phyloP scores from a whole-genome alignment of 2,113 vertebrate species.

The Lamprologus ornatipinnis region DNA sequence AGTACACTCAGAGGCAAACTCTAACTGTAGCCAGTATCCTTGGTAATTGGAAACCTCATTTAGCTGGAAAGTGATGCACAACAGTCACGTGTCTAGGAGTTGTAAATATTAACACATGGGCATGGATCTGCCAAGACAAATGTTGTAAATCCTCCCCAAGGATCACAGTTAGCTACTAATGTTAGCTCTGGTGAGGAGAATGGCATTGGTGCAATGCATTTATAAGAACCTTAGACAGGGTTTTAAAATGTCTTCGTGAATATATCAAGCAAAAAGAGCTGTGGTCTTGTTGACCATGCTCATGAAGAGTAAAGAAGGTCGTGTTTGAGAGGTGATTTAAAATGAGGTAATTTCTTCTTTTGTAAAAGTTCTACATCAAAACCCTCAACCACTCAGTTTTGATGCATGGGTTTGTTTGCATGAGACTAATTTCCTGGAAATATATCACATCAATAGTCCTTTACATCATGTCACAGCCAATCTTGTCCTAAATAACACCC shows the following conservation, averaged over 20 bases:
- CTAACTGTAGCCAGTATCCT: not conserved
- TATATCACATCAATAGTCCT: not conserved
- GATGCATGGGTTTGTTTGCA: not conserved
- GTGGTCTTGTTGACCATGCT: not conserved
- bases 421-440: not conserved
- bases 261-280: not conserved
- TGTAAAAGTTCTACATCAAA: not conserved
- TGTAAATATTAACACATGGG: conserved; percentile 22
- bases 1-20: not conserved
- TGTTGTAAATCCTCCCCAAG: conserved; percentile 15
- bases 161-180: not conserved
- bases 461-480: not conserved
- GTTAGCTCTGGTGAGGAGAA: not conserved
- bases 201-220: not conserved
- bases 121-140: not conserved
- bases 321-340: not conserved
- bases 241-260: not conserved
- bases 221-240: not conserved
- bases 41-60: conserved; percentile 24
- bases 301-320: not conserved
- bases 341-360: not conserved
- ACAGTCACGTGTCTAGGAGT: not conserved
- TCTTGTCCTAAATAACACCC: not conserved
- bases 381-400: not conserved
- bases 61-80: conserved; percentile 4